Base-by-base conservation (phyloP, 2,113 vertebrate species). In the Agapornis roseicollis region DNA sequence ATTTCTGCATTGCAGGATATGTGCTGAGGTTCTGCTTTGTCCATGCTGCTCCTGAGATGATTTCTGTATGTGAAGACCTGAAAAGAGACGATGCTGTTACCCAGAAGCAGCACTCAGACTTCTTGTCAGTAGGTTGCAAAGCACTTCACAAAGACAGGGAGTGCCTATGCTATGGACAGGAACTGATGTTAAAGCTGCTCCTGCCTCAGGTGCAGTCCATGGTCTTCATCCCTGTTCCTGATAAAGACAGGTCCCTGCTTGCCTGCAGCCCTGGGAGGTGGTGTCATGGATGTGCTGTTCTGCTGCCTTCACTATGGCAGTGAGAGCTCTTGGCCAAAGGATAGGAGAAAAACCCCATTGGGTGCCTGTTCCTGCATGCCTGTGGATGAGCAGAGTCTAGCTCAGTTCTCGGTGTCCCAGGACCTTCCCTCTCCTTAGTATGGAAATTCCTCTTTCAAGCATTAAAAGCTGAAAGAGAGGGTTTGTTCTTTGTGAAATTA, bases 341-440 rank as follows among this genome's bases (percentile, higher is more conserved):
- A 2, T 0, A 5, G 53, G 46, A 35, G 9, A 63, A 63, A 63
- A 87, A 5, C 2, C 9, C 46, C 7, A 1, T 8, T 31, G 66
- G 5, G 58, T 46, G 37, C 37, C 28, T 39, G 23, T 65, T 39
- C 5, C 50, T 52, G 27, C 52, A 25, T 0, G 3, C 37, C 18
- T 6, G 27, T 2, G 25, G 47, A 0, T 20, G 46, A 17, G 66
- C 47, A 13, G 14, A 24, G 6, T 9, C 72, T 11, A 1, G 31
- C 39, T 5, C 0, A 3, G 60, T 55, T 55, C 73, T 24, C 0
- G 18, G n/a, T 4, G 1, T n/a, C 28, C 35, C 1, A 4, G 27
- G 6, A 11, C 17, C 49, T 71, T 63, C 63, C 63, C 33, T 18
- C 2, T 23, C 24, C 55, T n/a, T 20, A 10, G 4, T 2, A 50